These are phyloP conservation scores for Dasypus novemcinctus DNA, from an alignment of 2,113 vertebrate genomes.

Conservation along the genomic window DNA sequence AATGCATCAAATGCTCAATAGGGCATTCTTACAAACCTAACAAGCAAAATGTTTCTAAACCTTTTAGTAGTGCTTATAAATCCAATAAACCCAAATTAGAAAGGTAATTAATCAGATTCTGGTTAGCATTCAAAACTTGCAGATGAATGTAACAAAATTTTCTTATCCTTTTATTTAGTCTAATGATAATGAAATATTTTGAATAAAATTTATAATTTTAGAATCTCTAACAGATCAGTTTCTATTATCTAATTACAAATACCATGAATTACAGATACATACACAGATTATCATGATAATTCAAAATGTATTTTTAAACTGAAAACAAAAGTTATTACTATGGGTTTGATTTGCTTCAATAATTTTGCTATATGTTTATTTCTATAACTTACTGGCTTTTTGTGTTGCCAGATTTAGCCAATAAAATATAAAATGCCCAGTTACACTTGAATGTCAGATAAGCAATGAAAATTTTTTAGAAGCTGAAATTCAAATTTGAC, in stretches of 20 bases:
- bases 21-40: neutral
- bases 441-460: conserved; percentile 40
- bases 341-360: neutral
- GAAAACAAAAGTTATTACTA: neutral
- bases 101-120: conserved; percentile 26
- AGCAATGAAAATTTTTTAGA: neutral
- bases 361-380: conserved; percentile 12
- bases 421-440: no score
- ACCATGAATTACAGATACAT: neutral
- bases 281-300: neutral
- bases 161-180: neutral
- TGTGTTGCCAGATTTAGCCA: neutral
- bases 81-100: conserved; percentile 18
- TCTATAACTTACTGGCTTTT: neutral
- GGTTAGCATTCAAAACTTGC: neutral
- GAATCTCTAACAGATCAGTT: neutral
- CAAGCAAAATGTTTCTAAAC: conserved; percentile 22
- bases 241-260: conserved; percentile 14
- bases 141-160: neutral
- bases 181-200: conserved; percentile 32
- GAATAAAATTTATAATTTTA: conserved; percentile 19
- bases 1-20: neutral
- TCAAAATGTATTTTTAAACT: conserved; percentile 5
- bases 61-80: conserved; percentile 25
- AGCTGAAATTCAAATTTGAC: neutral